phyloP scores from a whole-genome alignment of 1,140 invertebrate genomes.

The Ceratina japonica region DNA sequence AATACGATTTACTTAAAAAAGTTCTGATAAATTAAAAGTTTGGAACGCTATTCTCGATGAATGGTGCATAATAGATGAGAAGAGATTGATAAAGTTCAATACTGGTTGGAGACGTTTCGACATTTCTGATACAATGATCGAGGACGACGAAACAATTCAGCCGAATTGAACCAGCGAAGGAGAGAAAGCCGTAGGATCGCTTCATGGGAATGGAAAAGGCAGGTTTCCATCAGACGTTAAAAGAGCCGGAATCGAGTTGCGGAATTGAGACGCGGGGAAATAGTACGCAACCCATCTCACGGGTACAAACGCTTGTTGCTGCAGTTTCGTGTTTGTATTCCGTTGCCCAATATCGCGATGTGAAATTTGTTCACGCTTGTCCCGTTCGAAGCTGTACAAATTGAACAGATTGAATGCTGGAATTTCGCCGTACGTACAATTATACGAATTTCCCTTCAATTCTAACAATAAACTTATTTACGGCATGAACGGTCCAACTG shows the following conservation, averaged over 20 bases:
- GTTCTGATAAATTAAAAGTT: too few relatives aligned
- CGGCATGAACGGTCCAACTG: too few relatives aligned
- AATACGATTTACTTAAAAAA: too few relatives aligned
- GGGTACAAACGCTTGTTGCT: background rate
- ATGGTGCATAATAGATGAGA: background rate
- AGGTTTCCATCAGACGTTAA: slow-evolving; percentile 54
- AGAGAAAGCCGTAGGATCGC: slow-evolving; percentile 51
- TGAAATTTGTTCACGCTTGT: background rate
- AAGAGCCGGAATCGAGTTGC: slow-evolving; percentile 56
- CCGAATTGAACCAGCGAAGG: slow-evolving; percentile 34
- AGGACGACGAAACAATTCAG: slow-evolving; percentile 30
- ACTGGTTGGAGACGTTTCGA: background rate
- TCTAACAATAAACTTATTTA: too few relatives aligned
- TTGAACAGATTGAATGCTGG: too few relatives aligned
- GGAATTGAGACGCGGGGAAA: slow-evolving; percentile 50
- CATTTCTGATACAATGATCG: background rate
- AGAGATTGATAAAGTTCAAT: background rate
- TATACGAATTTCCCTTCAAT: too few relatives aligned
- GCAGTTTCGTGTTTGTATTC: background rate
- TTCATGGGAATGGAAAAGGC: slow-evolving; percentile 55
- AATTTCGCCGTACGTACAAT: too few relatives aligned
- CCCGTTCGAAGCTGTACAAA: too few relatives aligned
- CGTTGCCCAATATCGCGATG: background rate
- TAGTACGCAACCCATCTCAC: slow-evolving; percentile 5
- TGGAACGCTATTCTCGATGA: too few relatives aligned